Evolutionary conservation across 2,797 vertebrate genomes (phyloP), one percentile per base, ranked within the genome.

Genomic region (Hozukius guyotensis): DNA sequence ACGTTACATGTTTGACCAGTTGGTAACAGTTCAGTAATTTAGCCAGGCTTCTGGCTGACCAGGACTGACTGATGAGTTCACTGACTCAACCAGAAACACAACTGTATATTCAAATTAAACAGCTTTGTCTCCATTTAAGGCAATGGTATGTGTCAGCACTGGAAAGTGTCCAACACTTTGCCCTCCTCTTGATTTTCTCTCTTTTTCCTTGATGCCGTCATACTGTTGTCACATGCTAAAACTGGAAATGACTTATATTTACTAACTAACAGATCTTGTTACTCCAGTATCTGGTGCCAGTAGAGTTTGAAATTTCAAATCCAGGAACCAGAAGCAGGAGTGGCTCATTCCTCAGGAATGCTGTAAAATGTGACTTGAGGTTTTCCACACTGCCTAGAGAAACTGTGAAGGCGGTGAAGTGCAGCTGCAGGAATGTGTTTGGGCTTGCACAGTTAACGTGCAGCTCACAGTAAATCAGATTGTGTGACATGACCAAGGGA

Each of bases 321-420:
- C 32, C 32, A 70, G 83, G 78, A 76, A 53, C 62, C 10, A 9
- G 22, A 32, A 38, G 75, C 81, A 82, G 87, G 92, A 88, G 90
- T 89, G 92, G 76, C 90, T 93, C 91, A 95, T 96, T 92, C 91
- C 90, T 94, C 62, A 75, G 88, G 90, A 92, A 91, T 95, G 94
- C 95, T 92, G 61, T 20, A 62, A 57, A 73, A 84, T 89, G 94
- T 91, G 92, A 92, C 79, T 34, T 71, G 63, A 88, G 88, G 93
- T 88, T 94, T 95, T 93, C 93, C 92, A 92, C 57, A 73, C 85
- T 56, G 79, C 72, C 71, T 71, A 52, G 77, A 59, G 78, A 71
- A 83, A 34, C 8, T 31, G 31, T 67, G 73, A 52, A 70, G 53
- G 81, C 78, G 82, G 85, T 8, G 32, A 34, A 72, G 76, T 72